Evolutionary conservation across 2,797 vertebrate species (phyloP), one percentile per base, ranked within the genome.

Genomic region (Emydoidea blandingii): DNA sequence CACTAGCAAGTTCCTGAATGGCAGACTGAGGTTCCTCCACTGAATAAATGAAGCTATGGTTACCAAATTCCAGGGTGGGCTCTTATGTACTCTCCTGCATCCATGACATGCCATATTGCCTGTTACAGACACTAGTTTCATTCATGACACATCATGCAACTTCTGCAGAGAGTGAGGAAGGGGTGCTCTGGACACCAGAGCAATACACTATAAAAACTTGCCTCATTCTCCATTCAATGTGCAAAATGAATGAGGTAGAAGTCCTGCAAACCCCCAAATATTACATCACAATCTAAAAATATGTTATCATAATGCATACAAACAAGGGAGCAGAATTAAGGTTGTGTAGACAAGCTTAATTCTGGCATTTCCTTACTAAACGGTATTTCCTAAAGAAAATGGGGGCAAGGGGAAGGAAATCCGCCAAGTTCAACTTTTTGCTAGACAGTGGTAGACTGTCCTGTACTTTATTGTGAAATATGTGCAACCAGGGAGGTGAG

Each of bases 201-300:
- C 57, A 81, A 56, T 47, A 83, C 88, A 96, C 93, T 83, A 84
- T 86, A 83, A 94, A 95, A 96, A 96, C 89, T 88, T 93, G 92
- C 81, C 92, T 92, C 34, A 44, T 0, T 1, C 89, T 89, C 86
- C 79, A 84, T 96, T 97, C 41, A 29, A 29, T 84, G 96, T 87
- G 82, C 94, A 95, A 96, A 96, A 96, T 92, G 74, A 91, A 96
- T 89, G 89, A 95, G 81, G 85, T 3, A 0, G 92, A 88, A 96
- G 89, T 79, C 86, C 88, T 90, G 86, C 88, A 95, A 79, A 88
- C 92, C 95, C 93, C 95, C 94, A 96, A 97, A 97, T 94, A 96
- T 90, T 95, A 93, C 87, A 83, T 29, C 1, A 96, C 94, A 97
- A 96, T 95, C 95, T 96, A 94, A 97, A 96, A 97, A 95, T 95